Evolutionary conservation across 2,797 vertebrate genomes (phyloP).

Genomic region (Yasuhikotakia modesta): DNA sequence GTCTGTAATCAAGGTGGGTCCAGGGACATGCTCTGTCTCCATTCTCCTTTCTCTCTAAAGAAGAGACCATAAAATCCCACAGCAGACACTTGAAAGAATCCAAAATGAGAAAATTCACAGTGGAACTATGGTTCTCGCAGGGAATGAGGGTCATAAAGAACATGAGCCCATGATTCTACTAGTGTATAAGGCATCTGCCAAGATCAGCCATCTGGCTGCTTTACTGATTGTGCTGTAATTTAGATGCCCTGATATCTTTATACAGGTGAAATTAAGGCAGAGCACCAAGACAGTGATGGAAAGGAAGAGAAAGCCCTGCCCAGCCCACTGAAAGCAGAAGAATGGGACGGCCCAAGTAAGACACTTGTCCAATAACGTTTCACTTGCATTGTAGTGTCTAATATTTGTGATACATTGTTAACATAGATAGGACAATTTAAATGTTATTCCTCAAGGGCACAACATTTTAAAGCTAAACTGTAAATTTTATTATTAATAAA

Average conservation of each 20-base stretch:
- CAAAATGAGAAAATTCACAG: slow-evolving; percentile 43
- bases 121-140: slow-evolving; percentile 28
- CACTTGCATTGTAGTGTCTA: not conserved
- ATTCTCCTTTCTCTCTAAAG: slow-evolving; percentile 40
- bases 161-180: slow-evolving; percentile 1
- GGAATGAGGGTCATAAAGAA: slow-evolving; percentile 29
- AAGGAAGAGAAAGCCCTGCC: slow-evolving; percentile 23
- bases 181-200: not conserved
- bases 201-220: not conserved
- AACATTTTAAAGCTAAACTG: too few species aligned
- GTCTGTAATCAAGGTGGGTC: slow-evolving; percentile 55
- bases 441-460: too few species aligned
- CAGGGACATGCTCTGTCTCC: slow-evolving; percentile 46
- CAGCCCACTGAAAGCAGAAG: slow-evolving; percentile 23
- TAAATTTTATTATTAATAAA: too few species aligned
- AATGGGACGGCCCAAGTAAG: slow-evolving; percentile 66
- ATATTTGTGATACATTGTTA: not conserved
- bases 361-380: not conserved
- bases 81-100: slow-evolving; percentile 49
- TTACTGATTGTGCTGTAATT: slow-evolving; percentile 11
- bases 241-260: slow-evolving; percentile 21
- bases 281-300: slow-evolving; percentile 42
- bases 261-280: slow-evolving; percentile 49
- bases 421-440: not conserved
- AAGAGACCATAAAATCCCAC: slow-evolving; percentile 45